Conservation (phyloP, 1,140 invertebrate species). For the Holcopasites calliopsidis region DNA sequence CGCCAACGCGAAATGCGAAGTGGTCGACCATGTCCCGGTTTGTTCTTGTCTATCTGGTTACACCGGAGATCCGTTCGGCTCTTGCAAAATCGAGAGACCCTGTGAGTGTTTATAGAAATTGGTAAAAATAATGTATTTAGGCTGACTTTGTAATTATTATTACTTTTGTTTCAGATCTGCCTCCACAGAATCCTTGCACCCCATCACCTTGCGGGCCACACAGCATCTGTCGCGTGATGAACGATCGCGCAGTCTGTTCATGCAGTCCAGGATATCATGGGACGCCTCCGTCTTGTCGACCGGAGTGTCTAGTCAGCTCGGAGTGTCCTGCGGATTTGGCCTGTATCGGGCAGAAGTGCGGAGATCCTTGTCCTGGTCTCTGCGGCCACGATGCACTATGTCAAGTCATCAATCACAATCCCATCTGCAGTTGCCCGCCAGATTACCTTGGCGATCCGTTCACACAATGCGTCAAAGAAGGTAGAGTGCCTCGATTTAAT, state of each 20-base stretch:
- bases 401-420: constrained; percentile 89
- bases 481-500: constrained; percentile 66
- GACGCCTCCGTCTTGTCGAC: constrained; percentile 81
- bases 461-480: constrained; percentile 81
- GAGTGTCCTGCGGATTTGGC: constrained; percentile 87
- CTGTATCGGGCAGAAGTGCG: constrained; percentile 91
- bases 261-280: constrained; percentile 81
- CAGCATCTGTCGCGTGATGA: constrained; percentile 78
- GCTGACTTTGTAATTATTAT: no score
- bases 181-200: constrained; percentile 75
- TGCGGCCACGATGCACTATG: constrained; percentile 92
- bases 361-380: constrained; percentile 88
- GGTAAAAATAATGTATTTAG: no score
- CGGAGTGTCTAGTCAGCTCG: constrained; percentile 89
- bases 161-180: constrained; percentile 43
- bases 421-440: constrained; percentile 87
- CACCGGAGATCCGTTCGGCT: constrained; percentile 90
- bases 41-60: constrained; percentile 90
- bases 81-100: constrained; percentile 80
- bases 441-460: constrained; percentile 89
- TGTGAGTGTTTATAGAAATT: neutral
- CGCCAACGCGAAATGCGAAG: constrained; percentile 88
- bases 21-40: constrained; percentile 87
- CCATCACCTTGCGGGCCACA: constrained; percentile 81
- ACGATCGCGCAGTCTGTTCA: constrained; percentile 78